Conservation (phyloP, 2,113 vertebrate species). For the Pitta sordida region DNA sequence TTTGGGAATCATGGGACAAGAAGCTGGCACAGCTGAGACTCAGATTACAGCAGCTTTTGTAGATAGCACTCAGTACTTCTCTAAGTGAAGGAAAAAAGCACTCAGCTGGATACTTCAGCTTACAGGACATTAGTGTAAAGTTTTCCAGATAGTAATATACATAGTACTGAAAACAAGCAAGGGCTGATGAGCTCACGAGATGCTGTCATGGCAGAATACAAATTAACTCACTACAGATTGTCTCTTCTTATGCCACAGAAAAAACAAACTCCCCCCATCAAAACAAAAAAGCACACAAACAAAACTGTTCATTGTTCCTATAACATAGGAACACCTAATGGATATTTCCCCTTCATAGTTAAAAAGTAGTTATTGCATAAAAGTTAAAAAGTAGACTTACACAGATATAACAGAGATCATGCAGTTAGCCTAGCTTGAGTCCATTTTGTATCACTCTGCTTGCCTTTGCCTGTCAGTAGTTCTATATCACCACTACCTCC, state of each 20-base stretch:
- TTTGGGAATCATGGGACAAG: not conserved
- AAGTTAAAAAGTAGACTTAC: not conserved
- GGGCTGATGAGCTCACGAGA: not conserved
- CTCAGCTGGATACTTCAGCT: not conserved
- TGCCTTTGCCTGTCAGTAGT: not conserved
- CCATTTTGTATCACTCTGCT: not conserved
- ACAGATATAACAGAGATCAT: not conserved
- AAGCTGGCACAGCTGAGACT: not conserved
- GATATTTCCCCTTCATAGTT: rapidly evolving
- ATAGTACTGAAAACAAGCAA: not conserved
- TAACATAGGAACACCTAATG: not conserved
- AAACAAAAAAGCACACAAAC: not conserved
- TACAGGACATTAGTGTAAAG: not conserved
- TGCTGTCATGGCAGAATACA: not conserved
- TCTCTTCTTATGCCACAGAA: not conserved
- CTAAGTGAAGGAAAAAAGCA: not conserved
- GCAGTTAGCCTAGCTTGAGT: not conserved
- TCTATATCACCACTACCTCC: not conserved
- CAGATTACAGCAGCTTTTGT: not conserved
- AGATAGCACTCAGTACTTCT: not conserved
- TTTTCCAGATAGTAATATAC: not conserved
- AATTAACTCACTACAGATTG: not conserved
- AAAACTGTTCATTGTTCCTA: not conserved
- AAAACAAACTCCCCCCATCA: not conserved
- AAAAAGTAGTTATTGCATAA: not conserved